Conservation (phyloP, 1,140 invertebrate genomes). For the Neuroterus valhalla region DNA sequence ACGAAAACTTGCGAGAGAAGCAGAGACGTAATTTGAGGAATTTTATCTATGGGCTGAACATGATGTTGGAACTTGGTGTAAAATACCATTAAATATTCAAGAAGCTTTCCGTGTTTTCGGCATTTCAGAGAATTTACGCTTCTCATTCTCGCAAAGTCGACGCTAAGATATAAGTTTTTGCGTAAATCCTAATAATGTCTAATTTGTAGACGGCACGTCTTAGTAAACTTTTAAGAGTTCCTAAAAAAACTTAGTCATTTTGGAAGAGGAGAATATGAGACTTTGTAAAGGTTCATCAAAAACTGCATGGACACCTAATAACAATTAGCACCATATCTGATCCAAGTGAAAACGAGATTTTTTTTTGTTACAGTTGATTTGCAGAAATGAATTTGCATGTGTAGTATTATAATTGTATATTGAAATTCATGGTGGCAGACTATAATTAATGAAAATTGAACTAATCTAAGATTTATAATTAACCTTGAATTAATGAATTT, state of each 20-base stretch:
- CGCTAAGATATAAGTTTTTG: constrained; percentile 62
- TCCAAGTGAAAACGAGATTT: neutral
- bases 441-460: too few relatives aligned
- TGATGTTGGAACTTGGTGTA: constrained; percentile 33
- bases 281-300: neutral
- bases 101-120: constrained; percentile 56
- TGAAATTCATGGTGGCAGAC: too few relatives aligned
- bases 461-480: too few relatives aligned
- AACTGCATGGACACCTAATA: neutral
- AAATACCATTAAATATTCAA: constrained; percentile 55
- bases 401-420: too few relatives aligned
- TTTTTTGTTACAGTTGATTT: too few relatives aligned
- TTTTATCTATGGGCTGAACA: neutral
- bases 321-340: neutral
- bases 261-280: neutral
- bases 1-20: too few relatives aligned
- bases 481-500: too few relatives aligned
- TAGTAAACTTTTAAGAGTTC: constrained; percentile 48
- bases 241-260: constrained; percentile 34
- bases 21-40: neutral
- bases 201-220: constrained; percentile 63
- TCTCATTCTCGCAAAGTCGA: constrained; percentile 46
- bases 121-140: constrained; percentile 55
- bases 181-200: constrained; percentile 68
- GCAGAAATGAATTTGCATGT: too few relatives aligned